Conservation (phyloP, 2,888 invertebrate species). For the Xestia xanthographa region DNA sequence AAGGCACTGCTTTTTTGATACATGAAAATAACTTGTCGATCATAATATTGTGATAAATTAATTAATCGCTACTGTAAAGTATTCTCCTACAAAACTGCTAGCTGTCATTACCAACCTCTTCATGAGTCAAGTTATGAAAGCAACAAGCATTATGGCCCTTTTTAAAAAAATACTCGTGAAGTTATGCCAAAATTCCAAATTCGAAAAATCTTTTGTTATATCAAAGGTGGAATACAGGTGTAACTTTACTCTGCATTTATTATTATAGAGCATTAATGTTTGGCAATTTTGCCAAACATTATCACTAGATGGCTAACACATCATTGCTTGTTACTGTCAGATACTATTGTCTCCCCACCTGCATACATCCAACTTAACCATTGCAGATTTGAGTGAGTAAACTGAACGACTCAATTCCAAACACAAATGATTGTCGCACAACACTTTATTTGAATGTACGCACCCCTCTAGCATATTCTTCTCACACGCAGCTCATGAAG, state of each 20-base stretch:
- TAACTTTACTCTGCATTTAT: not conserved
- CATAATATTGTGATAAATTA: slow-evolving; percentile 71
- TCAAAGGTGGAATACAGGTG: not conserved
- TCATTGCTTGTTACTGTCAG: slow-evolving; percentile 32
- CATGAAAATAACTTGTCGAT: slow-evolving; percentile 65
- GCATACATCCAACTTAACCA: slow-evolving; percentile 34
- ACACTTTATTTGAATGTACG: slow-evolving; percentile 44
- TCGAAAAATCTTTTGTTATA: not conserved
- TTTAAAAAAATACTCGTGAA: not conserved
- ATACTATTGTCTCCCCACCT: not conserved
- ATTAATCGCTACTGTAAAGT: slow-evolving; percentile 57
- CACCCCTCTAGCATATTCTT: not conserved
- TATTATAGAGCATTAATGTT: not conserved
- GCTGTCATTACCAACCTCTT: slow-evolving; percentile 40
- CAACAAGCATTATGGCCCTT: slow-evolving; percentile 25
- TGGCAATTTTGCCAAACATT: not conserved
- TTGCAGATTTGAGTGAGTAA: not conserved
- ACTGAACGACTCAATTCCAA: not conserved
- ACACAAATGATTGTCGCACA: slow-evolving; percentile 1
- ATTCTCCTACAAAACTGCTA: slow-evolving; percentile 52
- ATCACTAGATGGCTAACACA: slow-evolving; percentile 10
- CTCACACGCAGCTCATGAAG: slow-evolving; percentile 52
- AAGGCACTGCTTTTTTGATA: slow-evolving; percentile 86
- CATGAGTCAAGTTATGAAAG: slow-evolving; percentile 14
- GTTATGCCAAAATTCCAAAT: not conserved